Base-by-base conservation (phyloP, 1,140 invertebrate genomes). In the Drosophila kohkoa region DNA sequence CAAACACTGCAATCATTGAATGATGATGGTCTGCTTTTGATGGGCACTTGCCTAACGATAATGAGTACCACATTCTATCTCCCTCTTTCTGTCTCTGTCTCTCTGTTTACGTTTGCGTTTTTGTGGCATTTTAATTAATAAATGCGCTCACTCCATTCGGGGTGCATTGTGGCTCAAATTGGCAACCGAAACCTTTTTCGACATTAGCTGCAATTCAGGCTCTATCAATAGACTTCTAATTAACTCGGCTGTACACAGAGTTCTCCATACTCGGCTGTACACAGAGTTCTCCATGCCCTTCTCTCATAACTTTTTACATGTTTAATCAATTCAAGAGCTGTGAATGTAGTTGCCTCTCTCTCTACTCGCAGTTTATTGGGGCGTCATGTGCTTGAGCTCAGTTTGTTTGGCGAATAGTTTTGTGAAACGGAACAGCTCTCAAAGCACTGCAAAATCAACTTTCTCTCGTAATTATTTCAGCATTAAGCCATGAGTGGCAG, bases 51-150 rank as follows among this genome's bases (percentile, higher is more conserved):
- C 70, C 79, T 57, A 66, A 73, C 70, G 75, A 60, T 87, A 82
- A 79, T 82, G 71, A 87, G 77, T 68, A 64, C 28, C 51, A 51
- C 41, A 58, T 64, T 74, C 16, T 38, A 6, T 52, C 16, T 70
- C 3, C 20, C 11, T 75, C 6, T 63, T 8, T 59, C 35, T 58
- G 13, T 51, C 32, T 8, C 32, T 8, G 7, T 74, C 16, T 45
- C 6, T 38, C 16, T 45, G 15, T 52, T 13, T 63, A n/a, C 60
- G 49, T 72, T 62, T 64, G 30, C 63, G 60, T 74, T 79, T 79
- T 75, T 88, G 83, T 79, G 80, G 83, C 80, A 75, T 88, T 88
- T 88, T 86, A 86, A 86, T 86, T 86, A 86, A 86, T 86, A 87
- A 82, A 81, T 75, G 63, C 81, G 8, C 52, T 25, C 46, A 30